Conservation (phyloP, 2,888 invertebrate genomes). For the Drosophila nigricruria region DNA sequence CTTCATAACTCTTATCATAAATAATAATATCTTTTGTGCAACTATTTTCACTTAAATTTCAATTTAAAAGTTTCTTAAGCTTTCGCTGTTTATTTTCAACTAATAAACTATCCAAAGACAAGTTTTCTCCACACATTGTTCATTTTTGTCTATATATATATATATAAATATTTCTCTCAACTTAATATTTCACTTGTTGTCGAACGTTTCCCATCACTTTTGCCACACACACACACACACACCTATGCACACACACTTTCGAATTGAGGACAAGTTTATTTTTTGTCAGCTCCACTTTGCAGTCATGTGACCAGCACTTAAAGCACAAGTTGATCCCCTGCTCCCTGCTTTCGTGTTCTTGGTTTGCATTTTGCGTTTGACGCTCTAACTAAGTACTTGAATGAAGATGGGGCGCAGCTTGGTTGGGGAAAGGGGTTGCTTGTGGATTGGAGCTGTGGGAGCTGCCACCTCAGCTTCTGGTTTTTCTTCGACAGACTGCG, state of each 20-base stretch:
- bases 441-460: constrained; percentile 12
- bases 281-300: constrained; percentile 58
- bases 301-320: constrained; percentile 65
- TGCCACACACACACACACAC: constrained; percentile 34
- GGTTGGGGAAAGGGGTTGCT: neutral
- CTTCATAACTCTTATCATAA: neutral
- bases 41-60: too few species aligned
- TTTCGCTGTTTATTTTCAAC: constrained; percentile 2
- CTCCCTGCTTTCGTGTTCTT: neutral
- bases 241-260: neutral
- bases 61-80: constrained; percentile 1
- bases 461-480: constrained; percentile 15
- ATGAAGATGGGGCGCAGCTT: constrained; percentile 7
- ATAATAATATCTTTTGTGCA: neutral
- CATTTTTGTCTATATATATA: constrained; percentile 19
- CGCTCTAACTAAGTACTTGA: constrained; percentile 64
- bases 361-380: constrained; percentile 65
- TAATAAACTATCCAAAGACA: constrained; percentile 25
- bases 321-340: constrained; percentile 40
- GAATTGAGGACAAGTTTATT: constrained; percentile 62
- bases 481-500: constrained; percentile 47
- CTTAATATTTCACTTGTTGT: constrained; percentile 24
- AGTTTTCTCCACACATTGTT: constrained; percentile 22
- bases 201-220: constrained; percentile 40
- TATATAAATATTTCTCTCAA: neutral